Evolutionary conservation across 2,113 vertebrate genomes (phyloP).

Genomic region (Apodemus sylvaticus): DNA sequence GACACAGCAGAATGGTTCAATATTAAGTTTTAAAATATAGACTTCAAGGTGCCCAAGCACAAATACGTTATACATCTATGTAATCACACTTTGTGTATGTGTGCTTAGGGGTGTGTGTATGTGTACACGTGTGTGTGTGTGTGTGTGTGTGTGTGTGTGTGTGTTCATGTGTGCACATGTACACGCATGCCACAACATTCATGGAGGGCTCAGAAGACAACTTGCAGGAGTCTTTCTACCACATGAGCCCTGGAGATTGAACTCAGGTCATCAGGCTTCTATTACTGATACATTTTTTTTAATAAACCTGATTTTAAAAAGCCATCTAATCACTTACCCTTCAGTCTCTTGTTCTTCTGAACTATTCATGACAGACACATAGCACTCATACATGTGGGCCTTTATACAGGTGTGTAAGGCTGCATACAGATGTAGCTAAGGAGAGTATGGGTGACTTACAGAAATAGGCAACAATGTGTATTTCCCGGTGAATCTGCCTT

Average conservation of each 20-base stretch:
- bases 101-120: background rate
- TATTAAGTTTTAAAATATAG: background rate
- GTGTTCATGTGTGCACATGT: background rate
- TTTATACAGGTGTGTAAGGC: background rate
- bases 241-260: background rate
- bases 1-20: background rate
- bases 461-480: background rate
- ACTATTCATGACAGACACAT: background rate
- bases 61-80: background rate
- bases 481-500: background rate
- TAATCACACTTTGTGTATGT: background rate
- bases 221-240: background rate
- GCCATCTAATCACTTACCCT: background rate
- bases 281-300: background rate
- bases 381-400: background rate
- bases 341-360: background rate
- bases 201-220: background rate
- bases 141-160: background rate
- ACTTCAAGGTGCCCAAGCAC: background rate
- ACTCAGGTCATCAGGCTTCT: background rate
- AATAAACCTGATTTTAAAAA: background rate
- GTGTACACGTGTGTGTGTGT: background rate
- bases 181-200: background rate
- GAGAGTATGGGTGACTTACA: background rate
- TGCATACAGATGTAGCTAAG: background rate